These are phyloP conservation scores for Drosophila kanekoi DNA, from an alignment of 2,888 invertebrate species.

Conservation along the genomic window DNA sequence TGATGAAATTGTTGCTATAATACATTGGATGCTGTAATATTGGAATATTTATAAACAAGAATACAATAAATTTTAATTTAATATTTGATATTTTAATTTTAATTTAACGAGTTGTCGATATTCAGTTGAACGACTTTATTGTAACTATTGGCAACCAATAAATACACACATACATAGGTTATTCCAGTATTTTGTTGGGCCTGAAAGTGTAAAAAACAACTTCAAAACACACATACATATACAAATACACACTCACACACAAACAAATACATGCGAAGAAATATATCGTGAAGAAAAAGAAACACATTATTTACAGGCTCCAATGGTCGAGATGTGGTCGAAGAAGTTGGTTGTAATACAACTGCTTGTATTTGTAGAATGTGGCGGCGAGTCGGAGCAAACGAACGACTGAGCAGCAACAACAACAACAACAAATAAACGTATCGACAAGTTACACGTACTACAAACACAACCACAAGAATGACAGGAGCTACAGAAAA, in stretches of 20 bases:
- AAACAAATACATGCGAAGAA: constrained; percentile 2
- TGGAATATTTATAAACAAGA: no score
- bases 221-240: no score
- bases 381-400: constrained; percentile 36
- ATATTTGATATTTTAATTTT: no score
- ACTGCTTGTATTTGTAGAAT: constrained; percentile 79
- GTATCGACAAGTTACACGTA: constrained; percentile 60
- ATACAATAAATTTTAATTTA: no score
- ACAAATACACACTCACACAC: constrained; percentile 7
- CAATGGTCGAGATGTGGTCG: constrained; percentile 35
- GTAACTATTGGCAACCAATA: neutral
- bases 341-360: constrained; percentile 80
- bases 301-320: constrained; percentile 44
- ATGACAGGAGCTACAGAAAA: constrained; percentile 47
- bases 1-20: neutral
- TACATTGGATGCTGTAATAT: neutral
- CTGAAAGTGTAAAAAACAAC: constrained; percentile 11
- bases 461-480: constrained; percentile 55
- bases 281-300: constrained; percentile 7
- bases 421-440: constrained; percentile 38
- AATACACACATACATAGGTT: neutral
- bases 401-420: constrained; percentile 28
- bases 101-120: no score
- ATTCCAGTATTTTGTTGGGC: constrained; percentile 15
- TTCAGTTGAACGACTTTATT: no score